Base-by-base conservation (phyloP, 30 jellyfish, hydroid and myxozoan genomes). In the Cassiopea xamachana region DNA sequence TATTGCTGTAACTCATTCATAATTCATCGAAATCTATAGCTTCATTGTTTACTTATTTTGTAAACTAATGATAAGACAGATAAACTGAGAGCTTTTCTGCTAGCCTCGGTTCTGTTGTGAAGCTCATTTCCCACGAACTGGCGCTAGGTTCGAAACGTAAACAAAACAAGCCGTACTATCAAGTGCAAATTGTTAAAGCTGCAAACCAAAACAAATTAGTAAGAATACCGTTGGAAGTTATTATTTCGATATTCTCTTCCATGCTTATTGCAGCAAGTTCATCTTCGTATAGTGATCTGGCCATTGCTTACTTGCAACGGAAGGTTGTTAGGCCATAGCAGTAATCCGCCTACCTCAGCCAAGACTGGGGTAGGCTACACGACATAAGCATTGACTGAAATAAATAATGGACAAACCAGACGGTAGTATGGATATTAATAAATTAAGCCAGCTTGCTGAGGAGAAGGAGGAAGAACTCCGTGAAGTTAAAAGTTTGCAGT, bases 391-490 rank as follows among this genome's bases (percentile, higher is more conserved):
- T 55, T 55, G 7, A 10, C 27, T 1, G 39, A 14, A 2, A 2
- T 17, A 9, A 79, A 61, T 18, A 7, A 83, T 83, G 91, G 84
- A 27, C 15, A 19, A 12, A 14, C 60, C 19, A 2, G 67, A 69
- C 43, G 47, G 9, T 1, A 46, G 46, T 58, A 19, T 73, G 39
- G 90, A 88, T 55, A 77, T 78, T 12, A 46, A 55, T 3, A 80
- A 75, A 67, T 79, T 93, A 69, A 68, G 78, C 69, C 61, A 79
- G 67, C 94, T 93, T 67, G 97, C 92, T 58, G 91, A 55, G 61
- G 76, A 78, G 69, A 93, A 93, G 73, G 98, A 87, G 61, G 82
- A 76, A 76, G 98, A 93, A 88, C 90, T 96, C 88, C 81, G 86
- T 17, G 87, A 69, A 17, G 69, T 93, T 1, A 73, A 80, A 50